Conservation (phyloP, 1,140 invertebrate genomes). For the Ruditapes philippinarum region DNA sequence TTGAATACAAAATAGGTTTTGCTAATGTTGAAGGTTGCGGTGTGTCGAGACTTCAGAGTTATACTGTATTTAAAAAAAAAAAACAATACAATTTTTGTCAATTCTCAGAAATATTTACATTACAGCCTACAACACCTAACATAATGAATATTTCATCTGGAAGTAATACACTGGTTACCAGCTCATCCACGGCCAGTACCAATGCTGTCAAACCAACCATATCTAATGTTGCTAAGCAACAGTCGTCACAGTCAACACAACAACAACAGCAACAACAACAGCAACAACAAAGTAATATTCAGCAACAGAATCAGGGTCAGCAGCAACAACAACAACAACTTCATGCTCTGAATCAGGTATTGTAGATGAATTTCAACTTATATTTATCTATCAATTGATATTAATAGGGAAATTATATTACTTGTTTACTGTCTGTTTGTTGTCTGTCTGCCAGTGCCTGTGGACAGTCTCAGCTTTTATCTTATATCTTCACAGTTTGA, state of each 20-base stretch:
- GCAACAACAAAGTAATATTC: slow-evolving; percentile 45
- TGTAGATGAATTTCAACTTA: no score
- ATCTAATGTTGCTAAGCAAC: slow-evolving; percentile 57
- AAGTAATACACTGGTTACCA: slow-evolving; percentile 53
- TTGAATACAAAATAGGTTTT: no score
- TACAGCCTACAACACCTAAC: slow-evolving; percentile 48
- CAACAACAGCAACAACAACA: slow-evolving; percentile 64
- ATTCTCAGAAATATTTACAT: background rate
- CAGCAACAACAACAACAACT: slow-evolving; percentile 37
- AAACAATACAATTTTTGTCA: no score
- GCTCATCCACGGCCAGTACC: slow-evolving; percentile 51
- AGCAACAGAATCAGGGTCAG: slow-evolving; percentile 36
- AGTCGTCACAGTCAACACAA: slow-evolving; percentile 38
- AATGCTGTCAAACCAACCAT: slow-evolving; percentile 24
- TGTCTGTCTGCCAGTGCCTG: no score
- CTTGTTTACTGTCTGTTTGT: no score
- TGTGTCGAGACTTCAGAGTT: no score
- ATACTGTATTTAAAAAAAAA: no score
- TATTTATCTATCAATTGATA: no score
- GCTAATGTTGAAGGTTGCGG: no score
- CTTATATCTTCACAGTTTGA: no score
- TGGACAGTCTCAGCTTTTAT: no score
- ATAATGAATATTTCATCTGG: slow-evolving; percentile 40
- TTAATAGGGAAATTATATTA: no score
- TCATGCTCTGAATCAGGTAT: slow-evolving; percentile 14